Conservation (phyloP, 2,113 vertebrate genomes). For the Grammomys dolichurus region DNA sequence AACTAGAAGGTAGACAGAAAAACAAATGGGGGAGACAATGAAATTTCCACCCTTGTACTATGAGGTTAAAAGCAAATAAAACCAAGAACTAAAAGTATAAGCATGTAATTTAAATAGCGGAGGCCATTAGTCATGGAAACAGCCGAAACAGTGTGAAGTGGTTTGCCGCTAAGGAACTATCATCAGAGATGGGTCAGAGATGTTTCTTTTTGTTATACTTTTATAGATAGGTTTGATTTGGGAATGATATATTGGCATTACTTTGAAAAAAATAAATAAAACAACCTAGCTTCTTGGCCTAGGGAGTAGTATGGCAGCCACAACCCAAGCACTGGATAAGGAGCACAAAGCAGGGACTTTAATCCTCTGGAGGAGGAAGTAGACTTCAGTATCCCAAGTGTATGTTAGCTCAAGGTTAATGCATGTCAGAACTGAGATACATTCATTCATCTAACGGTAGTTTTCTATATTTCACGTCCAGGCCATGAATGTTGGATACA, state of each 20-base stretch:
- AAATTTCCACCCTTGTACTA: background rate
- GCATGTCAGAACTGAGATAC: background rate
- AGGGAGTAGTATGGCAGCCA: background rate
- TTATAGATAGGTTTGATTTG: constrained; percentile 14
- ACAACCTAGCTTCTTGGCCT: background rate
- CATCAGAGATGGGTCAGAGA: background rate
- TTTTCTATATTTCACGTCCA: background rate
- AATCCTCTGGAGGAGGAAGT: background rate
- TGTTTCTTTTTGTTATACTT: background rate
- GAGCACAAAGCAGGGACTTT: too few species aligned
- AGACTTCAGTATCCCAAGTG: background rate
- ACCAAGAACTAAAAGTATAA: background rate
- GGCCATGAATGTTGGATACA: background rate
- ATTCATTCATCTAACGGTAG: background rate
- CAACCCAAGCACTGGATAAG: background rate
- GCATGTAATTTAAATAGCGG: background rate
- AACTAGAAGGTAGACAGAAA: constrained; percentile 36
- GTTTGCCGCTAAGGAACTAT: background rate
- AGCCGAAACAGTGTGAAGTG: background rate
- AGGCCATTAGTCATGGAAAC: background rate
- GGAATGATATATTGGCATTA: background rate
- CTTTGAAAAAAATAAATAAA: background rate
- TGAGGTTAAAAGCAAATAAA: constrained; percentile 54
- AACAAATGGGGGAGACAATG: constrained; percentile 6
- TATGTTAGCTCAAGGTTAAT: background rate